phyloP scores from a whole-genome alignment of 2,113 vertebrate species.

The Neofelis nebulosa region DNA sequence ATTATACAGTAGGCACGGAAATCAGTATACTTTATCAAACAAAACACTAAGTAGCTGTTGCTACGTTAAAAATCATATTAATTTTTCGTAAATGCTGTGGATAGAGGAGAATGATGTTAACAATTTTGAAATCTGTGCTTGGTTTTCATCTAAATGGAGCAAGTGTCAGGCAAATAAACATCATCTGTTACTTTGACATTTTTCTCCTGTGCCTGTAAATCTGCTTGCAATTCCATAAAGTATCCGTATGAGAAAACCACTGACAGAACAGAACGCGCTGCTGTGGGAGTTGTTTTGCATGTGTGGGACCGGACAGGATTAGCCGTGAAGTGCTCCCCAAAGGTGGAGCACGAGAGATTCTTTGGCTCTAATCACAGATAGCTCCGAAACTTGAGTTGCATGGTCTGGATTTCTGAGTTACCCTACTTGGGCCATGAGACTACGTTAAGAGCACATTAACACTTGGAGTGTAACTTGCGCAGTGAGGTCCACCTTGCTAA shows the following conservation, averaged over 20 bases:
- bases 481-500: slow-evolving; percentile 71
- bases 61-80: slow-evolving; percentile 70
- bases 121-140: slow-evolving; percentile 75
- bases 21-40: slow-evolving; percentile 72
- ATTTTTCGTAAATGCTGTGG: slow-evolving; percentile 26
- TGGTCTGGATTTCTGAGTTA: slow-evolving; percentile 65
- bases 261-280: not conserved
- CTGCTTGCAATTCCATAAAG: not conserved
- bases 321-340: slow-evolving; percentile 67
- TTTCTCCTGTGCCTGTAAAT: slow-evolving; percentile 4
- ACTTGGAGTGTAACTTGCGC: slow-evolving; percentile 58
- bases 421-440: slow-evolving; percentile 53
- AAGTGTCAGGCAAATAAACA: slow-evolving; percentile 11
- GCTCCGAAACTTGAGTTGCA: slow-evolving; percentile 61
- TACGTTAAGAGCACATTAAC: slow-evolving; percentile 70
- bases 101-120: slow-evolving; percentile 15
- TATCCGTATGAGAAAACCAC: slow-evolving; percentile 41
- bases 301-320: slow-evolving; percentile 32
- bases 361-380: slow-evolving; percentile 72
- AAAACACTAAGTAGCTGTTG: slow-evolving; percentile 68
- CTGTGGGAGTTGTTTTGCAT: slow-evolving; percentile 65
- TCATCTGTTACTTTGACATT: not conserved
- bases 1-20: slow-evolving; percentile 84
- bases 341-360: slow-evolving; percentile 58
- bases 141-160: slow-evolving; percentile 59